phyloP scores from a whole-genome alignment of 2,797 vertebrate species.

The Ispidina lecontei region DNA sequence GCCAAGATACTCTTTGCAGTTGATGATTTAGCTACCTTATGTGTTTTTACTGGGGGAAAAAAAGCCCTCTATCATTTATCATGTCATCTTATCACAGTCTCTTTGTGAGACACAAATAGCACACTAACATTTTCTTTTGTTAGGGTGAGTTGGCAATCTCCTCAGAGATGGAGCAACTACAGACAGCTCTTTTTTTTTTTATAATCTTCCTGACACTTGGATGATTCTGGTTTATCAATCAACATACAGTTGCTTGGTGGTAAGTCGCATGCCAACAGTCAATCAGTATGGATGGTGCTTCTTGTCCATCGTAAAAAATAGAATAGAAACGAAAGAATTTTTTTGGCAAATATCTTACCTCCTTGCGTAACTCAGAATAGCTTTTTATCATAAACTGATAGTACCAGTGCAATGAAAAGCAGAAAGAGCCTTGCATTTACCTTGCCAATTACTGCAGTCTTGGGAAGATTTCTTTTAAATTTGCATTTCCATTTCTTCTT shows the following conservation, averaged over 20 bases:
- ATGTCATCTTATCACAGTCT: constrained; percentile 93
- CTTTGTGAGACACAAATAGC: constrained; percentile 91
- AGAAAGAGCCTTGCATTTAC: constrained; percentile 42
- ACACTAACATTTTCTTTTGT: constrained; percentile 98
- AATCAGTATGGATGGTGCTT: constrained; percentile 69
- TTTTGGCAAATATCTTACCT: constrained; percentile 65
- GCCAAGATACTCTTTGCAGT: constrained; percentile 75
- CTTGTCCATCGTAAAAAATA: constrained; percentile 71
- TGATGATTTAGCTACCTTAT: constrained; percentile 81
- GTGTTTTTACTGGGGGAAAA: constrained; percentile 80
- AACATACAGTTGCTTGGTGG: constrained; percentile 81
- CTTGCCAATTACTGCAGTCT: constrained; percentile 25
- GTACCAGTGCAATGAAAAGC: constrained; percentile 44
- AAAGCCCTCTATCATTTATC: constrained; percentile 86
- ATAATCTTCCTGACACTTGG: constrained; percentile 95
- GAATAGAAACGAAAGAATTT: constrained; percentile 50
- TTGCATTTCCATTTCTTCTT: constrained; percentile 2
- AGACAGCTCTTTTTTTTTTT: constrained; percentile 88
- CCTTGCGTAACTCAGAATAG: constrained; percentile 55
- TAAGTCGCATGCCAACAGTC: constrained; percentile 77
- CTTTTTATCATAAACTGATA: constrained; percentile 53
- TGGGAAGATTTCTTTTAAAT: constrained; percentile 48
- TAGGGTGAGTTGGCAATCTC: constrained; percentile 99
- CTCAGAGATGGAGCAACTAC: constrained; percentile 91
- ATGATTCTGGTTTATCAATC: constrained; percentile 91